Evolutionary conservation across 1,140 invertebrate species (phyloP).

Genomic region (Ditylenchus dipsaci): DNA sequence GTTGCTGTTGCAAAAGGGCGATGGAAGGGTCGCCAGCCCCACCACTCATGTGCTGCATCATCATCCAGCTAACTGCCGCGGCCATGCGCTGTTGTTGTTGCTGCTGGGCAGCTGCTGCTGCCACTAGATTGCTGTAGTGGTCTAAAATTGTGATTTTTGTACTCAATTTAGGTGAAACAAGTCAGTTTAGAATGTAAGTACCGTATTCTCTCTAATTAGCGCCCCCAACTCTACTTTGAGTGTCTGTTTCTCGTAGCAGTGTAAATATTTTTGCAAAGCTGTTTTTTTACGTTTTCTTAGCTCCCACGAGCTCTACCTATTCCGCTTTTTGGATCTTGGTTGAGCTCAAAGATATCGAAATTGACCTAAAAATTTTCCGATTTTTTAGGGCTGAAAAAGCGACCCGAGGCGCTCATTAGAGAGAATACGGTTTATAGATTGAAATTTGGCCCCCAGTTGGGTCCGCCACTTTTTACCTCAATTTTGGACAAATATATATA

Average conservation of each 20-base stretch:
- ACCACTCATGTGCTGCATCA: not conserved
- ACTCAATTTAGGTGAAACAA: not conserved
- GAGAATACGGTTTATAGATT: too few species aligned
- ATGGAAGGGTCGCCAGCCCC: not conserved
- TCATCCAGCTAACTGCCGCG: constrained; percentile 8
- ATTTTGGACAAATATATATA: too few species aligned
- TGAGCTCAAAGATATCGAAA: too few species aligned
- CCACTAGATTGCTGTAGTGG: not conserved
- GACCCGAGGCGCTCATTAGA: not conserved
- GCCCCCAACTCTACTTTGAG: not conserved
- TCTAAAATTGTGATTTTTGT: not conserved
- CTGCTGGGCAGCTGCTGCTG: not conserved
- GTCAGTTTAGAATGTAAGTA: not conserved
- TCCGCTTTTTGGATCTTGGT: too few species aligned
- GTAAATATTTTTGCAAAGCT: not conserved
- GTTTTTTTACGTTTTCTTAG: too few species aligned
- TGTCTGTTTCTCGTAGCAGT: not conserved
- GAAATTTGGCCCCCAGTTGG: too few species aligned
- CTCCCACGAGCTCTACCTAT: too few species aligned
- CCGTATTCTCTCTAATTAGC: not conserved
- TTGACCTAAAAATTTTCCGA: too few species aligned
- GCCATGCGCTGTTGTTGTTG: constrained; percentile 12
- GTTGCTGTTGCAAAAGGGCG: constrained; percentile 6
- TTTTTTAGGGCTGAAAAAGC: not conserved
- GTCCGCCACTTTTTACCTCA: too few species aligned